Evolutionary conservation across 2,113 vertebrate genomes (phyloP), one percentile per base, ranked within the genome.

Genomic region (Mellivora capensis): DNA sequence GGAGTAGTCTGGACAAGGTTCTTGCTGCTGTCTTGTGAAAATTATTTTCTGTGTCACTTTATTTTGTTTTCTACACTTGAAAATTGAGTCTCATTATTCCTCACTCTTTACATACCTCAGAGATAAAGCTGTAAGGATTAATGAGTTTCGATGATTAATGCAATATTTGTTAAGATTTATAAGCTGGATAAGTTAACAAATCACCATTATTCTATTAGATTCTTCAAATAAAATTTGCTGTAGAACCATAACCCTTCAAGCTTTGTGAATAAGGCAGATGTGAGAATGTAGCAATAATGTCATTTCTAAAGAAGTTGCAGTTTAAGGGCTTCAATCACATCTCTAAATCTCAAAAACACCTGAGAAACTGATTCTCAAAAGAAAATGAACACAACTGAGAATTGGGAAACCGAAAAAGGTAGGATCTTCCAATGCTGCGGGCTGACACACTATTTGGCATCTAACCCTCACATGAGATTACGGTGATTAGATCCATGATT

Each of bases 31-130:
- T 71, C 44, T 76, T 83, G 74, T 49, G 21, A 25, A 97, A 97
- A 91, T 90, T n/a, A 96, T 89, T 96, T 97, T 72, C 84, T 89
- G 81, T 89, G 67, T 96, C 31, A 85, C 80, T 93, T 95, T 72
- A 91, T 90, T 93, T 90, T 96, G 39, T 49, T 96, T 97, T 39
- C 90, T 91, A 37, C 11, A 62, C 54, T 96, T 98, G 94, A 98
- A 96, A 97, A 97, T 97, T 97, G 52, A 57, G 49, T 85, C 87
- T 96, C 97, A 17, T 91, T 94, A 96, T 91, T 81, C 67, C 37
- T 79, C 96, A 67, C 93, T 85, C 95, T 98, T 97, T 97, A 83
- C 27, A 93, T 89, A 96, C 37, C 25, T 94, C 72, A 77, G 87
- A 95, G 72, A 90, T 57, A 29, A 79, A 71, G 61, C 47, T 87